Evolutionary conservation across 2,113 vertebrate genomes (phyloP).

Genomic region (Spilogale gracilis): DNA sequence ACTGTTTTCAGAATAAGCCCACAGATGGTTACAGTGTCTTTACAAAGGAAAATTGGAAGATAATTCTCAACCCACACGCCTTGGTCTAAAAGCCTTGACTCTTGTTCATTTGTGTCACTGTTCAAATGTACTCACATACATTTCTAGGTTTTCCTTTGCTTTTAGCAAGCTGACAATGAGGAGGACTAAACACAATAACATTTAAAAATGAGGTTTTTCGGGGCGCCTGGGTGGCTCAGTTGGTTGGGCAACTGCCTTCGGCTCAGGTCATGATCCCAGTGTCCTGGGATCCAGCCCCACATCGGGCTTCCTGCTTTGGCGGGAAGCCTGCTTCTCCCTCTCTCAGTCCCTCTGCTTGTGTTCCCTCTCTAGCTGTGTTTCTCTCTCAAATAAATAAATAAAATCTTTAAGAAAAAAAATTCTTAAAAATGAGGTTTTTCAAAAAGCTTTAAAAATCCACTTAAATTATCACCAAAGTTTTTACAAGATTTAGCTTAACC

Average conservation of each 20-base stretch:
- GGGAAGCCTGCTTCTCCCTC: too few relatives aligned
- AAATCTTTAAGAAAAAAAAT: too few relatives aligned
- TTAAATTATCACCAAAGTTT: not conserved
- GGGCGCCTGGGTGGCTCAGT: too few relatives aligned
- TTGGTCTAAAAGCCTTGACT: not conserved
- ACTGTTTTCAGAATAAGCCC: constrained; percentile 22
- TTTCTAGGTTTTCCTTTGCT: too few relatives aligned
- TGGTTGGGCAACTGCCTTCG: too few relatives aligned
- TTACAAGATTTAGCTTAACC: not conserved
- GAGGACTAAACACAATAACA: not conserved
- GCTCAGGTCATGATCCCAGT: too few relatives aligned
- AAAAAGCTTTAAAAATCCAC: not conserved
- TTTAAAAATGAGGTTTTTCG: constrained; percentile 7
- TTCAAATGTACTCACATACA: not conserved
- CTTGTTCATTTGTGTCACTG: not conserved
- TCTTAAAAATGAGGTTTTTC: constrained; percentile 3
- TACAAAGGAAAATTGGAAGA: not conserved
- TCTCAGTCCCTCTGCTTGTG: too few relatives aligned
- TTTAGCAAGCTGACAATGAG: too few relatives aligned
- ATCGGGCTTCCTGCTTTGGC: too few relatives aligned
- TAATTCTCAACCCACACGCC: not conserved
- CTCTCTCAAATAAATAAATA: too few relatives aligned
- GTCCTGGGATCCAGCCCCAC: too few relatives aligned
- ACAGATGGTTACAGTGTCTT: not conserved
- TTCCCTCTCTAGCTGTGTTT: too few relatives aligned